Conservation (phyloP, 2,888 invertebrate genomes). For the Lutraria lutraria region DNA sequence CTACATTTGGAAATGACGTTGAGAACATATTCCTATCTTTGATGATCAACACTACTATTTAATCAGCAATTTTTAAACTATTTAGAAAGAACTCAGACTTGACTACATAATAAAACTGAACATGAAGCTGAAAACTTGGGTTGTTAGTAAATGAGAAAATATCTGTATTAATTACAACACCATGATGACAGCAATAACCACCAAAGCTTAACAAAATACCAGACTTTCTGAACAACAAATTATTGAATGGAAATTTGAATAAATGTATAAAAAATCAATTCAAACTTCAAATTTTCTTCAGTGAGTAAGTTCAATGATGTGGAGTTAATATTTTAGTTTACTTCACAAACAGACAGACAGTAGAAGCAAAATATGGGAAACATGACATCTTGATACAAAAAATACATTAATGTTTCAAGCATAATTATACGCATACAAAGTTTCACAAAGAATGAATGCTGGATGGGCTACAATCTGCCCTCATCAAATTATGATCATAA, state of each 20-base stretch:
- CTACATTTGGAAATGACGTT: background rate
- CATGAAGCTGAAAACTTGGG: background rate
- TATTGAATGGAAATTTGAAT: background rate
- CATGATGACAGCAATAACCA: background rate
- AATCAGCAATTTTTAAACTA: no score
- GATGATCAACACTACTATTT: no score
- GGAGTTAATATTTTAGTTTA: no score
- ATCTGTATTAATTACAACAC: background rate
- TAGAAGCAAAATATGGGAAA: background rate
- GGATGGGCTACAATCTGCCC: background rate
- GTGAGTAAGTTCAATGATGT: background rate
- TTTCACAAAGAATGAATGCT: constrained; percentile 4
- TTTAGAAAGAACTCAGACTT: no score
- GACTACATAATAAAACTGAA: background rate
- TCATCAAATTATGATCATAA: background rate
- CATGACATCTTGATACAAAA: background rate
- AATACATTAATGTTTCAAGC: background rate
- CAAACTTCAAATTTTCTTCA: background rate
- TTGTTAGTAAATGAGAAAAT: background rate
- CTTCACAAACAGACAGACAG: background rate
- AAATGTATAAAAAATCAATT: background rate
- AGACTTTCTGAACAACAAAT: background rate
- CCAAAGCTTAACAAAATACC: background rate
- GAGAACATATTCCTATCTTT: background rate
- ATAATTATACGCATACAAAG: background rate